Evolutionary conservation across 2,888 invertebrate genomes (phyloP).

Genomic region (Orchestes rusci): DNA sequence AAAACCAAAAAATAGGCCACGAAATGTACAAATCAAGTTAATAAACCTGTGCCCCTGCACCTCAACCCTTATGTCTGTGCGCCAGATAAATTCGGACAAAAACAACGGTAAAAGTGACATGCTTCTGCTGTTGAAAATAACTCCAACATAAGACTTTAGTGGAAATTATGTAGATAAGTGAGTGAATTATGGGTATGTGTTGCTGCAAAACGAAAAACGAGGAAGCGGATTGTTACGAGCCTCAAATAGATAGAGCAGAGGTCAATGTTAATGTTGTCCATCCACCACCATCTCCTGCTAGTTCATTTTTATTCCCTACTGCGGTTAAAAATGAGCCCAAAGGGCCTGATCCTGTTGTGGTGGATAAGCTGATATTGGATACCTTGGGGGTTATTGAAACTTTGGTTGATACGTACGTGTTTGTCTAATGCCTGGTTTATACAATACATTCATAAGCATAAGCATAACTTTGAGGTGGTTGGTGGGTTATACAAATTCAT

Average conservation of each 20-base stretch:
- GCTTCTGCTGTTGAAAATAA: conserved; percentile 35
- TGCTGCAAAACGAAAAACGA: conserved; percentile 62
- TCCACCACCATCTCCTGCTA: conserved; percentile 34
- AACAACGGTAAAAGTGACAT: conserved; percentile 13
- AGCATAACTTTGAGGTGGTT: too few species aligned
- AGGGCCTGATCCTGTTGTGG: conserved; percentile 44
- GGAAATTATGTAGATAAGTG: conserved; percentile 30
- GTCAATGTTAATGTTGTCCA: conserved; percentile 13
- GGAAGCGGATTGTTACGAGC: conserved; percentile 46
- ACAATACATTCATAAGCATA: too few species aligned
- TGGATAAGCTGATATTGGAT: conserved; percentile 72
- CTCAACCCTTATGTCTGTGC: conserved; percentile 13
- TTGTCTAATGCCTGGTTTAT: too few species aligned
- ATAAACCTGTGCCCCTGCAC: too few species aligned
- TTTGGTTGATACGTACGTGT: conserved; percentile 74
- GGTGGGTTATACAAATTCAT: too few species aligned
- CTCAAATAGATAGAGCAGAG: conserved; percentile 31
- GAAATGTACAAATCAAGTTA: too few species aligned
- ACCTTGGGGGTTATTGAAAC: conserved; percentile 73
- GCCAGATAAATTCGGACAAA: conserved; percentile 8
- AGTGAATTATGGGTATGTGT: conserved; percentile 63
- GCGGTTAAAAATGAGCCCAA: conserved; percentile 21
- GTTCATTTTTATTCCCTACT: conserved; percentile 29
- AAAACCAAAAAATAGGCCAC: too few species aligned
- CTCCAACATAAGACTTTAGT: conserved; percentile 34